A percentile compares a stretch with the other conserved stretches of the same genome.
Evolutionary conservation across 2,888 invertebrate species (phyloP).

Genomic region (Chironomus tentans): DNA sequence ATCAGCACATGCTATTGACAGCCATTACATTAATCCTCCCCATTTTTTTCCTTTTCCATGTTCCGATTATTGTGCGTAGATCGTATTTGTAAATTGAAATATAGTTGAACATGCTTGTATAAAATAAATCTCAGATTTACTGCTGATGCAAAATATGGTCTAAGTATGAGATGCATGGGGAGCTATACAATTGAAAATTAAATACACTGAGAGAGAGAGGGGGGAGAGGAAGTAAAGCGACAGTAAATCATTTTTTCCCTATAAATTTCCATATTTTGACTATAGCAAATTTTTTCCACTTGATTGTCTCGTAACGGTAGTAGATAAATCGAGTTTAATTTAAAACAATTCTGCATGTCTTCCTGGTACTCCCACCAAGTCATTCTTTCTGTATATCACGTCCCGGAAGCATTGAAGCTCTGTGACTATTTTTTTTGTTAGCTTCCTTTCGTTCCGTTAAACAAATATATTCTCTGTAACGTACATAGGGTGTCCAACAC

Average conservation of each 20-base stretch:
- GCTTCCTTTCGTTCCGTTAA: neutral
- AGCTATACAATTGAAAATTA: too few relatives aligned
- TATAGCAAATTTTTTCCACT: conserved; percentile 1
- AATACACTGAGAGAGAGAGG: too few relatives aligned
- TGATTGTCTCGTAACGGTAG: neutral
- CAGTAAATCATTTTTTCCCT: conserved; percentile 24
- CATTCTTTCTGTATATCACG: neutral
- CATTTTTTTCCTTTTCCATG: neutral
- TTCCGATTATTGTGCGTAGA: too few relatives aligned
- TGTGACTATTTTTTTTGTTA: too few relatives aligned
- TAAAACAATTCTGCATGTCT: conserved; percentile 12
- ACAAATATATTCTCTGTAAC: too few relatives aligned
- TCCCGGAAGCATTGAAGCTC: neutral
- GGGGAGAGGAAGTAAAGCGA: conserved; percentile 10
- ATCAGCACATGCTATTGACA: conserved; percentile 26
- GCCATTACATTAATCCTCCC: conserved; percentile 19
- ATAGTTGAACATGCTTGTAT: conserved; percentile 9
- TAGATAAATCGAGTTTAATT: conserved; percentile 14
- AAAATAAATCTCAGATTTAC: conserved; percentile 24
- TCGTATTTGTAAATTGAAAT: neutral
- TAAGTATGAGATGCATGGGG: too few relatives aligned
- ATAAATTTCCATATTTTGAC: conserved; percentile 9
- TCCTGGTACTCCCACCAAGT: conserved; percentile 1
- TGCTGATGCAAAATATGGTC: neutral
- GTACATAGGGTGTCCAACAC: neutral